phyloP scores from a whole-genome alignment of 2,797 vertebrate species.

The Onychomys torridus region DNA sequence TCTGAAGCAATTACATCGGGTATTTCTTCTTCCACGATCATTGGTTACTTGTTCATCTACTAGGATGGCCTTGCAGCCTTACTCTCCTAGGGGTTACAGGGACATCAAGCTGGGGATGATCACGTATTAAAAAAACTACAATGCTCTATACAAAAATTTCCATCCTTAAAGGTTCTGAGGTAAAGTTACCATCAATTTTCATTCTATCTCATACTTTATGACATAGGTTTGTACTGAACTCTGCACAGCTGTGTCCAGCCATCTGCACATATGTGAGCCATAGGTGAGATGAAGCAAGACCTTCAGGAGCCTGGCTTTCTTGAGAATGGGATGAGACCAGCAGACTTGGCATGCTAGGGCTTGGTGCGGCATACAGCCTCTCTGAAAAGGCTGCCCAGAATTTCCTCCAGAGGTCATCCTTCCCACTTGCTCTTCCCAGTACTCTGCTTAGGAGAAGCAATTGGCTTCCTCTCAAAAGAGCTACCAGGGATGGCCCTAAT shows the following conservation, averaged over 20 bases:
- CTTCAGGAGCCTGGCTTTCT: neutral
- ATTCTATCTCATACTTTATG: neutral
- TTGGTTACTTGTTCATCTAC: neutral
- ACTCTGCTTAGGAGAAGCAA: neutral
- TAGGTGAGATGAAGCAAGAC: neutral
- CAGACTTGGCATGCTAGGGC: neutral
- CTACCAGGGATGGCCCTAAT: rapidly evolving
- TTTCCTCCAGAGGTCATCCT: neutral
- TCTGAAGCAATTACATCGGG: neutral
- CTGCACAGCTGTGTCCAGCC: rapidly evolving
- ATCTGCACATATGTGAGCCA: neutral
- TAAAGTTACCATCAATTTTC: neutral
- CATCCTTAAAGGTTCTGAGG: neutral
- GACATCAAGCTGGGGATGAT: neutral
- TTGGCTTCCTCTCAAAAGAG: neutral
- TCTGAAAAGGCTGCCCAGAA: neutral
- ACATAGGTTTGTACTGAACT: rapidly evolving
- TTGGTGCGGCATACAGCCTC: too few relatives aligned
- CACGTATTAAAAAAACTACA: neutral
- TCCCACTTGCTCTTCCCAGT: too few relatives aligned
- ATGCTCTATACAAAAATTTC: neutral
- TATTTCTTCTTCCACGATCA: neutral
- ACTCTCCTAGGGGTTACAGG: neutral
- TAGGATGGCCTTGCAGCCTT: neutral
- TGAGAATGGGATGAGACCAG: neutral